A percentile compares a stretch with the other conserved stretches of the same genome.
Evolutionary conservation across 2,797 vertebrate genomes (phyloP).

Genomic region (Staurois parvus): DNA sequence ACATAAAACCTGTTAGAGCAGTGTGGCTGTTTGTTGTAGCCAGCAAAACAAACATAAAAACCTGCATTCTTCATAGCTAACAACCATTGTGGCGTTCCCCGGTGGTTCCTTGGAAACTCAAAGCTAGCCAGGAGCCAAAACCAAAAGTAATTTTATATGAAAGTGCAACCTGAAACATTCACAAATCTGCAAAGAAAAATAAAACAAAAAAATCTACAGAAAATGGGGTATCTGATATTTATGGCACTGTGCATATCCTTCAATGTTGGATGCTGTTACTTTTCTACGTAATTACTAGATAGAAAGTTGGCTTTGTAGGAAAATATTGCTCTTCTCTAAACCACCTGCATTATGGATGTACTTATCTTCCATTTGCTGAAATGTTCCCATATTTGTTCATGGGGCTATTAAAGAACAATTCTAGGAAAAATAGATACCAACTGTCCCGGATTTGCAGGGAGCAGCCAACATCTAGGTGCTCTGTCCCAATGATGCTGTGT

Average conservation of each 20-base stretch:
- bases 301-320: no score
- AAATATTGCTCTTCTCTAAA: no score
- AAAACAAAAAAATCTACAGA: neutral
- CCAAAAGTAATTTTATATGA: neutral
- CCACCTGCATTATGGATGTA: no score
- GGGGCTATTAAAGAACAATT: no score
- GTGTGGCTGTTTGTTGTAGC: neutral
- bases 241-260: neutral
- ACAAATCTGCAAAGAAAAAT: neutral
- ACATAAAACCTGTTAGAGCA: conserved; percentile 15
- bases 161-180: neutral
- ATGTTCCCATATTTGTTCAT: no score
- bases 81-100: neutral
- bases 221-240: neutral
- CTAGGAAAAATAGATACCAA: no score
- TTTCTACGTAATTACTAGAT: neutral
- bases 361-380: no score
- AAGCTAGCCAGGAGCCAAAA: neutral
- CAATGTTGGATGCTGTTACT: neutral
- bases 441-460: no score
- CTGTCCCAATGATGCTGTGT: no score
- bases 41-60: neutral
- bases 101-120: neutral
- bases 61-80: neutral
- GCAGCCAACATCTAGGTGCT: no score